These are phyloP conservation scores for Aldabrachelys gigantea DNA, from an alignment of 2,113 vertebrate species.

Conservation along the genomic window DNA sequence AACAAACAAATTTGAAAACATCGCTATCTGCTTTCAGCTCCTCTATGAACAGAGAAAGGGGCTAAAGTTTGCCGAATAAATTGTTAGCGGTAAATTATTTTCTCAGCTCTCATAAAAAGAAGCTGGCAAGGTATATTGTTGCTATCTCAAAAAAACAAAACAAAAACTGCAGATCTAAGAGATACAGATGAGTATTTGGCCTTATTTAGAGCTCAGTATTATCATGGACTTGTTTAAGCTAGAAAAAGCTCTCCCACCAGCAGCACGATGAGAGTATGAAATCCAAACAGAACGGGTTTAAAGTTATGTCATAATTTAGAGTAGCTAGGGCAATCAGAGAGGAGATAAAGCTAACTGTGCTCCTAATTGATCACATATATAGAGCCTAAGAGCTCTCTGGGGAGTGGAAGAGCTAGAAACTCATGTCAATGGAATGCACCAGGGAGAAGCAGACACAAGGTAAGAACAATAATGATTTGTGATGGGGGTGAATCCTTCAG, in stretches of 20 bases:
- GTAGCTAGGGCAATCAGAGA: not conserved
- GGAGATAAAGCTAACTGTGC: not conserved
- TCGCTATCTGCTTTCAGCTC: not conserved
- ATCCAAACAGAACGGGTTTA: not conserved
- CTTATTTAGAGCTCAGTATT: fast-evolving
- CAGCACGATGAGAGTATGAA: fast-evolving
- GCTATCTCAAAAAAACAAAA: not conserved
- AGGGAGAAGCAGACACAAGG: not conserved
- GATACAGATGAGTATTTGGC: not conserved
- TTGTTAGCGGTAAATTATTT: fast-evolving
- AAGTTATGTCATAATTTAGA: not conserved
- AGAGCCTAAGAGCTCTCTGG: not conserved
- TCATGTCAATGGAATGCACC: not conserved
- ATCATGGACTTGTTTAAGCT: not conserved
- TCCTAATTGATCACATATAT: not conserved
- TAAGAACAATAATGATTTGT: not conserved
- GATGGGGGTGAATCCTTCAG: not conserved
- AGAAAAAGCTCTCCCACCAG: not conserved
- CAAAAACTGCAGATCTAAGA: not conserved
- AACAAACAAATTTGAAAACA: fast-evolving
- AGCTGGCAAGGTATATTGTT: not conserved
- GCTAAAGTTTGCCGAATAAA: fast-evolving
- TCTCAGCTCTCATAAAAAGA: not conserved
- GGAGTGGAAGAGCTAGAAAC: not conserved
- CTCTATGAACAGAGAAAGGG: not conserved